These are phyloP conservation scores for Xestobium rufovillosum DNA, from an alignment of 2,888 invertebrate species.

Conservation along the genomic window DNA sequence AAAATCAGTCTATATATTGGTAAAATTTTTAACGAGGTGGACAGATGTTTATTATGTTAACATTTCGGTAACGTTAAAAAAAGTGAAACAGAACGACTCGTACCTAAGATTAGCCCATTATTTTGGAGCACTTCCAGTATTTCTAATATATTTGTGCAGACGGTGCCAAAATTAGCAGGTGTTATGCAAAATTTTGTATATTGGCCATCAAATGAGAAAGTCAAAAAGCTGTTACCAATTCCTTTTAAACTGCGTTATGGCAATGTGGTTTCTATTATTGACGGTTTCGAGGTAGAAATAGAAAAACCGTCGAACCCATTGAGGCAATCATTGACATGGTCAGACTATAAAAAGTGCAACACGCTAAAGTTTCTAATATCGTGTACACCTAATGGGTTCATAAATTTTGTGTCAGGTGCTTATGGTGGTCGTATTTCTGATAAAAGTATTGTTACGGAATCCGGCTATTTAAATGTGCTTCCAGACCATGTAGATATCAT, in stretches of 20 bases:
- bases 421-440: conserved; percentile 30
- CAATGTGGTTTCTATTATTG: conserved; percentile 32
- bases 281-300: conserved; percentile 37
- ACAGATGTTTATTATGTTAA: background rate
- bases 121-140: background rate
- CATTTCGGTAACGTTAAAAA: background rate
- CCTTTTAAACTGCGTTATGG: conserved; percentile 22
- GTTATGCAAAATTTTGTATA: conserved; percentile 16
- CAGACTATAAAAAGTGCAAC: conserved; percentile 29
- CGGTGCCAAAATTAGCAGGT: conserved; percentile 11
- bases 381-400: conserved; percentile 25
- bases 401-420: conserved; percentile 30
- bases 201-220: conserved; percentile 13
- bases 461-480: conserved; percentile 21
- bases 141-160: background rate
- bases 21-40: conserved; percentile 1
- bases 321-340: conserved; percentile 34
- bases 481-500: conserved; percentile 18
- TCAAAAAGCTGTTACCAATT: conserved; percentile 20
- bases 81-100: conserved; percentile 1
- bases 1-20: background rate
- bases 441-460: conserved; percentile 19
- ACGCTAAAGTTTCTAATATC: conserved; percentile 27
- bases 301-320: conserved; percentile 34
- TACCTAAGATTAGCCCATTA: background rate